Base-by-base conservation (phyloP, 2,888 invertebrate species). In the Nephrocerus scutellatus region DNA sequence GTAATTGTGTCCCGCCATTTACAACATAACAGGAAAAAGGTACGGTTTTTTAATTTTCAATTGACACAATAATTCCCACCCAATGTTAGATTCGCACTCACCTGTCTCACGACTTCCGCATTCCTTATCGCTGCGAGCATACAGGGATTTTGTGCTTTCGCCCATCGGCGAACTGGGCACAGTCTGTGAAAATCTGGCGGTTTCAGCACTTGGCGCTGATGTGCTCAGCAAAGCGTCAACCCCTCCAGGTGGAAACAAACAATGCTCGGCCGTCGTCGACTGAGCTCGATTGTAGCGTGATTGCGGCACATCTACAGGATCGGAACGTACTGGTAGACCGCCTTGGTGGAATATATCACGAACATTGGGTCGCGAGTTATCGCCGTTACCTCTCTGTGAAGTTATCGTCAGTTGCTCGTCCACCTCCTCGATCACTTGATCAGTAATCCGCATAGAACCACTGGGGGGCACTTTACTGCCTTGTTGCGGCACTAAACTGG, bases 341-440 rank as follows among this genome's bases (percentile, higher is more conserved):
- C 67, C 65, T 43, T 74, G 73, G 4, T 70, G 61, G 59, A 82
- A 83, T 46, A 82, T 59, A 51, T 75, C 76, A 66, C 76, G 74
- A 2, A 79, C 79, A 46, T 75, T 77, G 2, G 82, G 81, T 43
- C 78, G 75, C 59, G 54, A 63, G 44, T 74, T 72, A 62, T 75
- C 64, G 5, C 34, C 44, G 15, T 43, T 51, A 35, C 66, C 60
- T 54, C 79, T 76, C 70, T 77, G 77, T 29, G 87, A 86, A 5
- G 82, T 84, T 42, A 86, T 80, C 8, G 87, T 88, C 55, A 79
- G 73, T 63, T 88, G 87, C 57, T 88, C 88, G 57, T 88, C 88
- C 1, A 82, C 79, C 64, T 82, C 81, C 59, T 82, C 82, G 44
- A 82, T 83, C 12, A 82, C 76, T 54, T 84, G 80, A 56, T 81